Base-by-base conservation (phyloP, 2,888 invertebrate species). In the Sesia apiformis region DNA sequence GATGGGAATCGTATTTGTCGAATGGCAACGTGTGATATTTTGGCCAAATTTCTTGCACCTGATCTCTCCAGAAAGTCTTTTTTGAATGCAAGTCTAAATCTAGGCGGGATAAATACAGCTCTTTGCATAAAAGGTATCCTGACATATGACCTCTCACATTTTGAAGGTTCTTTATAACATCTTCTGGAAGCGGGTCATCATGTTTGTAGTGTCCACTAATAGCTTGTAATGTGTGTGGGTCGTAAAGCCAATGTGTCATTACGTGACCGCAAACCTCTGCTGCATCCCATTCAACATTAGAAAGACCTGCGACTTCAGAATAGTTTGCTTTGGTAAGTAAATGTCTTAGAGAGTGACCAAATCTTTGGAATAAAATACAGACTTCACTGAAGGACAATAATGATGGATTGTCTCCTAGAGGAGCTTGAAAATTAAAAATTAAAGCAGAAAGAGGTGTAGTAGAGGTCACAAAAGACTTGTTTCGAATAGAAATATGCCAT, bases 241-340 rank as follows among this genome's bases (percentile, higher is more conserved):
- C 93, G 61, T 93, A 93, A 4, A 96, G 80, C 93, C 96, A 97
- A 72, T 94, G 93, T 0, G 92, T 90, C 92, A 98, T 92, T 55
- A 98, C 95, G 65, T 95, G 91, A 0, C 96, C 94, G 58, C 95
- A 94, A 0, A 97, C 92, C 72, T 95, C 94, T 0, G 95, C 94
- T 0, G 96, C 95, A 80, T 99, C 99, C 97, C 97, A 97, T 86
- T 98, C 98, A 0, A 98, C 92, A 75, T 96, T 96, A 0, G 94
- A 94, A 38, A 95, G 83, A 0, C 98, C 98, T 3, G 97, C 93
- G 0, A 97, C 92, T 76, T 97, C 97, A 0, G 94, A 92, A 78
- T 96, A 96, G 8, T 94, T 93, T 0, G 94, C 93, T 69, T 92
- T 93, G 0, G 97, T 96, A 41, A 98, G 84, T 60, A 98, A 81